Conservation (phyloP, 92 coral and sea anemone species). For the Anthopleura xanthogrammica region DNA sequence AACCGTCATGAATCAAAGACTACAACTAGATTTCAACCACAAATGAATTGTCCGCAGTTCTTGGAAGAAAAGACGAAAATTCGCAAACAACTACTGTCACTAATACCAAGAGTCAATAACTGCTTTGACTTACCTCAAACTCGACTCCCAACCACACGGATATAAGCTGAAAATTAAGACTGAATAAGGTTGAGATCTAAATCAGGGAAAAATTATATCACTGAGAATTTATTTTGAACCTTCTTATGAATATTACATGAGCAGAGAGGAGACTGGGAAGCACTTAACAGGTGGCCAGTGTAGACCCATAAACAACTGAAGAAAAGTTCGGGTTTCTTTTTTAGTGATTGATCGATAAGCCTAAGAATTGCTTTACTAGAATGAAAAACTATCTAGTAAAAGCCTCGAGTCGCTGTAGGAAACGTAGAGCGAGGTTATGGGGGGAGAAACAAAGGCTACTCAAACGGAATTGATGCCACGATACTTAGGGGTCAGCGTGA, state of each 20-base stretch:
- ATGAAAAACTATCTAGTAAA: too few relatives aligned
- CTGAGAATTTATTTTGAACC: slow-evolving; percentile 29
- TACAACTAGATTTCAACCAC: neutral
- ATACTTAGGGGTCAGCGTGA: too few relatives aligned
- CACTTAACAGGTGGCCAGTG: slow-evolving; percentile 28
- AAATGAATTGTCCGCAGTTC: neutral
- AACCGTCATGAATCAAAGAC: neutral
- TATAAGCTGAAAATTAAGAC: neutral
- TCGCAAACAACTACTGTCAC: neutral
- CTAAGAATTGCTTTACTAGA: too few relatives aligned
- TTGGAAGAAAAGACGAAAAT: neutral
- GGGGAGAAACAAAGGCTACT: too few relatives aligned
- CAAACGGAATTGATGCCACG: too few relatives aligned
- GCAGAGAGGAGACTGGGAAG: slow-evolving; percentile 31
- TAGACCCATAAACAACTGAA: neutral
- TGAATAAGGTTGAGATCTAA: slow-evolving; percentile 19
- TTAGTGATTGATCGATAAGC: neutral
- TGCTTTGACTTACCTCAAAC: slow-evolving; percentile 18
- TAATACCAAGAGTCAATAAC: neutral
- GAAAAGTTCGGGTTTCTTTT: neutral
- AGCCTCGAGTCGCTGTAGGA: too few relatives aligned
- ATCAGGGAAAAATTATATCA: slow-evolving; percentile 22
- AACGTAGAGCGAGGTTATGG: too few relatives aligned
- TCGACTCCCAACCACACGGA: neutral
- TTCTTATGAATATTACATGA: slow-evolving; percentile 36